Conservation (phyloP, 2,113 vertebrate genomes). For the Mirza zaza region DNA sequence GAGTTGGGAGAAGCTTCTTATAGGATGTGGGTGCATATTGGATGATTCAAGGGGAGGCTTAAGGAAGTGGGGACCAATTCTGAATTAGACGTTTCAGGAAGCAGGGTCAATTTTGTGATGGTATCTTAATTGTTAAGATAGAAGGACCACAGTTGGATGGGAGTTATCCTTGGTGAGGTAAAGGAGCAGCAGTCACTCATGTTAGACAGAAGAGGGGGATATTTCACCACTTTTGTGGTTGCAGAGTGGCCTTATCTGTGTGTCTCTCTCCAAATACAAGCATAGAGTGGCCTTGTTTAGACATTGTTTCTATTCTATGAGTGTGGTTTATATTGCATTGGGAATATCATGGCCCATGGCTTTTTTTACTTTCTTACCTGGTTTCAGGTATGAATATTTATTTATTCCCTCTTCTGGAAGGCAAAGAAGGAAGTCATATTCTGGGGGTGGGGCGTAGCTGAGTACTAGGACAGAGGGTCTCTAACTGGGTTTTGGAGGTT, state of each 20-base stretch:
- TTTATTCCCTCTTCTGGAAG: neutral
- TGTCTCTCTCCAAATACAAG: neutral
- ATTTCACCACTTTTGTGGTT: neutral
- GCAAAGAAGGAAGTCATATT: neutral
- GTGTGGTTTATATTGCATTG: neutral
- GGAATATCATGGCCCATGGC: neutral
- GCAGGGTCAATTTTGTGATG: neutral
- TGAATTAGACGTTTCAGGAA: neutral
- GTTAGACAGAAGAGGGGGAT: conserved; percentile 43
- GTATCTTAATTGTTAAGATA: neutral
- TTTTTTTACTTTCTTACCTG: neutral
- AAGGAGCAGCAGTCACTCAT: neutral
- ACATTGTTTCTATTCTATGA: neutral
- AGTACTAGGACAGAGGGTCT: neutral
- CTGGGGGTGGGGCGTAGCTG: neutral
- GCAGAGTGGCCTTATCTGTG: neutral
- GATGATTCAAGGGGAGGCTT: neutral
- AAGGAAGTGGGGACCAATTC: neutral
- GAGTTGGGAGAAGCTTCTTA: neutral
- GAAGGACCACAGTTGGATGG: neutral
- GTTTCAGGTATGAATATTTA: neutral
- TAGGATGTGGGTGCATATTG: neutral
- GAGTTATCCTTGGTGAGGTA: neutral
- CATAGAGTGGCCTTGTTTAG: too few relatives aligned
- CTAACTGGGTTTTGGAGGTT: neutral